These are phyloP conservation scores for Bucorvus abyssinicus DNA, from an alignment of 2,797 vertebrate species.

Conservation along the genomic window DNA sequence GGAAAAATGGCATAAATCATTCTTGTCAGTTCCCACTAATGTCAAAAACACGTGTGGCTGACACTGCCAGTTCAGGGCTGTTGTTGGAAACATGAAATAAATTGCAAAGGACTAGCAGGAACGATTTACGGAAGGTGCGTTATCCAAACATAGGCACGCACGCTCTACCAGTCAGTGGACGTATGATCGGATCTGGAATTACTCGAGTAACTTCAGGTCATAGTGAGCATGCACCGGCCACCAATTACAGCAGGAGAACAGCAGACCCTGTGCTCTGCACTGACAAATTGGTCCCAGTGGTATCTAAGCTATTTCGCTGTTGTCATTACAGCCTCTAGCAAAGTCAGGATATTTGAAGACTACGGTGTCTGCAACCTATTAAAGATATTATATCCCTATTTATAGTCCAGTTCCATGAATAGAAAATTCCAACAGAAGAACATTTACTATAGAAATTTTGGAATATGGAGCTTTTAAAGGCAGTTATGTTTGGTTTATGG, in stretches of 20 bases:
- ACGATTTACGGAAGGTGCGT: constrained; percentile 54
- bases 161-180: constrained; percentile 41
- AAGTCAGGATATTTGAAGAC: constrained; percentile 63
- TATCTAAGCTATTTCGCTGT: constrained; percentile 61
- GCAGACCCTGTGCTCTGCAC: constrained; percentile 35
- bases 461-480: constrained; percentile 31
- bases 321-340: constrained; percentile 61
- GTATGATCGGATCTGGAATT: constrained; percentile 68
- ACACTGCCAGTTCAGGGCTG: constrained; percentile 6
- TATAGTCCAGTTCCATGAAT: constrained; percentile 31
- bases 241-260: constrained; percentile 73
- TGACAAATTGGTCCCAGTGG: constrained; percentile 78
- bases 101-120: constrained; percentile 61
- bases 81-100: constrained; percentile 59
- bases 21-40: constrained; percentile 10
- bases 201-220: constrained; percentile 68
- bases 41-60: constrained; percentile 40
- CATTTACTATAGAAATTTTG: constrained; percentile 23
- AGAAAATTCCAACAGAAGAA: constrained; percentile 53
- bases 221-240: constrained; percentile 45
- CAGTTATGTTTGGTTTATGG: constrained; percentile 40
- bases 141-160: neutral
- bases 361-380: constrained; percentile 64
- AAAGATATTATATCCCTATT: constrained; percentile 53
- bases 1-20: neutral